Evolutionary conservation across 2,888 invertebrate genomes (phyloP), one percentile per base, ranked within the genome.

Genomic region (Baccha elongata): DNA sequence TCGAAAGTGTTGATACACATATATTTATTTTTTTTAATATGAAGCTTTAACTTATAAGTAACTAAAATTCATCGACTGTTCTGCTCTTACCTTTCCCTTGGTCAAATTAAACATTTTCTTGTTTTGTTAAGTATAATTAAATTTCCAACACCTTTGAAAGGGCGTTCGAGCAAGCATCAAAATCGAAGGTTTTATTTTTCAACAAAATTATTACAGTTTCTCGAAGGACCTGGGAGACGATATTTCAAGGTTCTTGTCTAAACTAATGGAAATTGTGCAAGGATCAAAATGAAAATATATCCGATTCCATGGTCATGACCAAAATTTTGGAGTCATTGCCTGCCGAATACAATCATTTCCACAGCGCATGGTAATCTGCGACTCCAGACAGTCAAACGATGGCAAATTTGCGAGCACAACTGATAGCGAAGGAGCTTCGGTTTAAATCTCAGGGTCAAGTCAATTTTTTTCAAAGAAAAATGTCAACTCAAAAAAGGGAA

Each of bases 161-260:
- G n/a, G n/a, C 88, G 0, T 89, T 86, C 60, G 88, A 89, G 50
- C 87, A 87, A 67, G 87, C 86, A 64, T n/a, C n/a, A n/a, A n/a
- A n/a, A n/a, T n/a, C n/a, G n/a, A n/a, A n/a, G n/a, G n/a, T n/a
- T n/a, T n/a, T n/a, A n/a, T n/a, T n/a, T n/a, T n/a, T 6, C 88
- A n/a, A n/a, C n/a, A n/a, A n/a, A n/a, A n/a, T n/a, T n/a, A n/a
- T n/a, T 84, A 85, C 48, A 72, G 44, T 7, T 67, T 68, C 17
- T 35, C 68, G 7, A 84, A 78, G 35, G 67, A 85, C 52, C 44
- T 62, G 10, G 52, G 46, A 0, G 80, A 78, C 13, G 67, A 72
- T 48, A 84, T 85, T 62, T 62, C 85, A n/a, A 72, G 52, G 3
- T 78, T 72, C 26, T 32, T 86, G 35, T 73, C 80, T 11, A 84